Conservation (phyloP, 2,888 invertebrate species). For the Agrotis exclamationis region DNA sequence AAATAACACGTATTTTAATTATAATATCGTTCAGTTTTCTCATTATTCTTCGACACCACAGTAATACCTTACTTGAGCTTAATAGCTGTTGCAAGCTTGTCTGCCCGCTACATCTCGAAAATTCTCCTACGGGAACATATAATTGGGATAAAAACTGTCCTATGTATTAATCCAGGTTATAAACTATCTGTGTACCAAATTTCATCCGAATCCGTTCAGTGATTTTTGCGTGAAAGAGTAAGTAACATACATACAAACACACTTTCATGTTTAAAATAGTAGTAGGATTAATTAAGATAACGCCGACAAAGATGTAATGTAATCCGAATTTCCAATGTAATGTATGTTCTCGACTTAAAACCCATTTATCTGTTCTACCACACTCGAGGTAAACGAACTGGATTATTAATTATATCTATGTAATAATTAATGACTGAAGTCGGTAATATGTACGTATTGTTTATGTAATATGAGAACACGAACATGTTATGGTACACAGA, state of each 20-base stretch:
- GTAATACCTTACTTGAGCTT: conserved; percentile 27
- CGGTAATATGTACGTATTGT: conserved; percentile 33
- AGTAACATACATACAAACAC: too few species aligned
- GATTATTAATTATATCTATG: conserved; percentile 36
- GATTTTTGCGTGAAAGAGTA: too few species aligned
- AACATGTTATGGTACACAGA: conserved; percentile 40
- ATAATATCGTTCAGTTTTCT: conserved; percentile 29
- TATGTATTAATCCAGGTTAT: too few species aligned
- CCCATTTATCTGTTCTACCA: neutral
- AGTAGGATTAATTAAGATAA: too few species aligned
- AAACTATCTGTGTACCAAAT: too few species aligned
- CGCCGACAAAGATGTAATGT: too few species aligned
- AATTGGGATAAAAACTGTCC: too few species aligned
- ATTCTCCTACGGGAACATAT: too few species aligned
- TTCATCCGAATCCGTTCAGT: too few species aligned
- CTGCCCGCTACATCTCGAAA: too few species aligned
- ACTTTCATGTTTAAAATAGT: too few species aligned
- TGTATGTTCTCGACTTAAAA: conserved; percentile 22
- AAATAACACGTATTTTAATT: conserved; percentile 19
- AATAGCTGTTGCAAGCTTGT: neutral
- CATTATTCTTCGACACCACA: conserved; percentile 26
- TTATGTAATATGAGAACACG: conserved; percentile 41
- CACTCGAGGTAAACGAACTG: conserved; percentile 17
- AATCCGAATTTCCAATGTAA: neutral
- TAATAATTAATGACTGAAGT: conserved; percentile 41